Percentiles rank a stretch among this genome's conserved stretches.
Evolutionary conservation across 2,113 vertebrate species (phyloP).

Genomic region (Xenopus borealis): DNA sequence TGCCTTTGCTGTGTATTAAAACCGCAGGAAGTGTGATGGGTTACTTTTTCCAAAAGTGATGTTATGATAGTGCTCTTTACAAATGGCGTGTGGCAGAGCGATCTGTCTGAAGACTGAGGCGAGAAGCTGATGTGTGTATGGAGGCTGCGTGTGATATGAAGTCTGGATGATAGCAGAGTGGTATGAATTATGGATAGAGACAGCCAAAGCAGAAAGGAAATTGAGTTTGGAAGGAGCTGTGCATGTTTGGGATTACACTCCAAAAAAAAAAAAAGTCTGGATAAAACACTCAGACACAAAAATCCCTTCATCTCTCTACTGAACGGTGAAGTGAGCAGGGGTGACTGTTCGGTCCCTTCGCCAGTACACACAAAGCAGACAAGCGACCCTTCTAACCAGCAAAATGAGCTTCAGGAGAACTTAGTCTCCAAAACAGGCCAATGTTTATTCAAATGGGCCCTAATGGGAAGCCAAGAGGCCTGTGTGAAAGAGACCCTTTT

Average conservation of each 20-base stretch:
- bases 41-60: neutral
- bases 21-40: neutral
- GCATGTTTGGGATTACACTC: slow-evolving; percentile 36
- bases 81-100: neutral
- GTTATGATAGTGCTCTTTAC: neutral
- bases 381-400: slow-evolving; percentile 36
- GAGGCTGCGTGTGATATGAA: neutral
- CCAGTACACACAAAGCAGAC: slow-evolving; percentile 41
- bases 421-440: slow-evolving; percentile 23
- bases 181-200: slow-evolving; percentile 32
- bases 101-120: neutral
- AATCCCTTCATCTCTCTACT: slow-evolving; percentile 40
- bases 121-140: neutral
- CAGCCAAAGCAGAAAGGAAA: slow-evolving; percentile 42
- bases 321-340: slow-evolving; percentile 33
- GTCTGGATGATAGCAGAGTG: slow-evolving; percentile 30
- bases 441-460: slow-evolving; percentile 44
- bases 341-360: slow-evolving; percentile 23
- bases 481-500: slow-evolving; percentile 45
- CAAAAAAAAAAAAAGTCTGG: neutral
- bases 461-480: slow-evolving; percentile 44
- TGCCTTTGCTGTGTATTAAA: neutral
- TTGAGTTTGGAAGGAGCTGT: slow-evolving; percentile 35
- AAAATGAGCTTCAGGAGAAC: slow-evolving; percentile 35
- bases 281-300: slow-evolving; percentile 31